Conservation (phyloP, 2,113 vertebrate species). For the Pycnonotus jocosus region DNA sequence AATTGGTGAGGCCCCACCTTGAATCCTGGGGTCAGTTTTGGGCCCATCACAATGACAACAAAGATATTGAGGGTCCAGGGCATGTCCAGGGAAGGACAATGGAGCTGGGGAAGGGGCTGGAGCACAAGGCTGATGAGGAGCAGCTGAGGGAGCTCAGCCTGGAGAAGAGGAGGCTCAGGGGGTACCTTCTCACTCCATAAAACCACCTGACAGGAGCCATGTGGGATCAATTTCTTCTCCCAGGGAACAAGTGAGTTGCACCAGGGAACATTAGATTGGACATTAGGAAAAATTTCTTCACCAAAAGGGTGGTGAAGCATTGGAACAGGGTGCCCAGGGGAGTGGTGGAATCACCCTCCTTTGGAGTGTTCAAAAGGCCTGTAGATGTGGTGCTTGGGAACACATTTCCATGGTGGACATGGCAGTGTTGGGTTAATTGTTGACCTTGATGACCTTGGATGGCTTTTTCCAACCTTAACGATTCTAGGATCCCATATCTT, state of each 20-base stretch:
- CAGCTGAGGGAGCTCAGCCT: background rate
- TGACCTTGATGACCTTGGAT: no score
- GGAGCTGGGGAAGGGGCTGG: background rate
- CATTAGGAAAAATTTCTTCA: background rate
- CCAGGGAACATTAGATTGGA: background rate
- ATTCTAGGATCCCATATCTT: no score
- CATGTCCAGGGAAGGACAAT: accelerated
- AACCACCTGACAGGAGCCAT: background rate
- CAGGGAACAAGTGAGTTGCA: background rate
- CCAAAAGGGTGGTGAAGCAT: background rate
- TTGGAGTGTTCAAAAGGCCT: background rate
- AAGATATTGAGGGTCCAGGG: background rate
- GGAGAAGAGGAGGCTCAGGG: background rate
- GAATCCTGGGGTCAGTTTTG: background rate
- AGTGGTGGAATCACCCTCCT: background rate
- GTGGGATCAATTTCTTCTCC: background rate
- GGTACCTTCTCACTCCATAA: background rate
- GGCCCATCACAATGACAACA: background rate
- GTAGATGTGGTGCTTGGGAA: background rate
- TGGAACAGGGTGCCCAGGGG: background rate
- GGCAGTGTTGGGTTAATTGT: background rate
- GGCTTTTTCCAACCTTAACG: background rate
- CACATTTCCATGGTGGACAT: background rate
- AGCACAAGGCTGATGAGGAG: background rate
- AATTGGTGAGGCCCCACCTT: background rate